Base-by-base conservation (phyloP, 2,888 invertebrate genomes). In the Geotrupes spiniger region DNA sequence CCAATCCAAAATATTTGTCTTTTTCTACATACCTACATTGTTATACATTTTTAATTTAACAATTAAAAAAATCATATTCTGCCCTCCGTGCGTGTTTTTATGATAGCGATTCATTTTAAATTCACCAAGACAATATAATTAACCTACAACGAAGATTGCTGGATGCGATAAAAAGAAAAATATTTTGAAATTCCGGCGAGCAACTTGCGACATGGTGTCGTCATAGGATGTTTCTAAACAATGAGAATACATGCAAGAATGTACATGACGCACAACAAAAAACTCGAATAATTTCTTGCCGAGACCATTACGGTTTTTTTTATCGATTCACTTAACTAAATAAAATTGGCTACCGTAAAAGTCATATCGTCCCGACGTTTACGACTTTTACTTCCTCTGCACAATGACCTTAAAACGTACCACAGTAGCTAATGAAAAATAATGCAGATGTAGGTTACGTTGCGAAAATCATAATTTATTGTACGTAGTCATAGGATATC, bases 171-270 rank as follows among this genome's bases (percentile, higher is more conserved):
- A 21, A 10, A 29, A 8, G 29, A 17, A 36, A 38, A 25, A 36
- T 33, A 8, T 36, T 43, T 43, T 43, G 36, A 36, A 36, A 43
- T 43, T 43, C 43, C 27, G 36, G 43, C n/a, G 26, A 25, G 17
- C 21, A 36, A 36, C 33, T 43, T 8, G 11, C 33, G 25, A 42
- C 36, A 12, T 36, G 33, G 27, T 27, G 43, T 14, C 36, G 43
- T 33, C 33, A 33, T 33, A 43, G 36, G 16, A 46, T 41, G 39
- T 46, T 41, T 40, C 40, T 46, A 46, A 46, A 46, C 46, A 46
- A 46, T 46, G 27, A 46, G 41, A 17, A 25, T 31, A 41, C 46
- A 39, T 40, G 46, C 39, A 41, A 33, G 31, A 39, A 40, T 40
- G 39, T 40, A 40, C 33, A 40, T 46, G 46, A 46, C 46, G 39